Evolutionary conservation across 2,797 vertebrate genomes (phyloP).

Genomic region (Cryptoblepharus egeriae): DNA sequence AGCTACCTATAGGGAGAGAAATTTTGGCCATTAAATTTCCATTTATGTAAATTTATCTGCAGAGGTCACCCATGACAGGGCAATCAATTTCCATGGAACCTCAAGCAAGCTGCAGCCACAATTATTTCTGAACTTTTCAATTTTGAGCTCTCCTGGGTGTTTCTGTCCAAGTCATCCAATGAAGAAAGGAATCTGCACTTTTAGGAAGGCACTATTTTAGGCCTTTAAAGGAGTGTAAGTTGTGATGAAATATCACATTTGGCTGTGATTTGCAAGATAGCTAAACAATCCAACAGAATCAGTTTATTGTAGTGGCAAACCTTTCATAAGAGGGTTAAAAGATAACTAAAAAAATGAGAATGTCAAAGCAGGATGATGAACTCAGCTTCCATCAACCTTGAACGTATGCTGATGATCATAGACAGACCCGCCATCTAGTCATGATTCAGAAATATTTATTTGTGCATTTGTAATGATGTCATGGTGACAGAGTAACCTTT

Average conservation of each 20-base stretch:
- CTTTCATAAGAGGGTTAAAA: neutral
- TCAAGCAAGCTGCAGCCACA: too few species aligned
- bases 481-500: constrained; percentile 54
- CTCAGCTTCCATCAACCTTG: neutral
- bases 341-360: neutral
- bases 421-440: constrained; percentile 29
- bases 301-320: neutral
- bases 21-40: too few species aligned
- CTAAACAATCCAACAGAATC: neutral
- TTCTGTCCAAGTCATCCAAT: neutral
- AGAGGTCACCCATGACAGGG: too few species aligned
- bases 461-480: constrained; percentile 33
- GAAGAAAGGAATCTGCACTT: neutral
- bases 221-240: neutral
- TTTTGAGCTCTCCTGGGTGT: neutral
- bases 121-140: neutral
- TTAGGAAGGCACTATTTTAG: neutral
- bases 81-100: too few species aligned
- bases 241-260: neutral
- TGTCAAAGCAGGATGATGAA: neutral
- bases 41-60: too few species aligned
- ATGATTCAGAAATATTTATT: constrained; percentile 25
- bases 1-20: too few species aligned
- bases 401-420: constrained; percentile 15
- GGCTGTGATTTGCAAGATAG: neutral